A percentile compares a stretch with the other conserved stretches of the same genome.
Evolutionary conservation across 2,797 vertebrate genomes (phyloP).

Genomic region (Sebastes oblongus): DNA sequence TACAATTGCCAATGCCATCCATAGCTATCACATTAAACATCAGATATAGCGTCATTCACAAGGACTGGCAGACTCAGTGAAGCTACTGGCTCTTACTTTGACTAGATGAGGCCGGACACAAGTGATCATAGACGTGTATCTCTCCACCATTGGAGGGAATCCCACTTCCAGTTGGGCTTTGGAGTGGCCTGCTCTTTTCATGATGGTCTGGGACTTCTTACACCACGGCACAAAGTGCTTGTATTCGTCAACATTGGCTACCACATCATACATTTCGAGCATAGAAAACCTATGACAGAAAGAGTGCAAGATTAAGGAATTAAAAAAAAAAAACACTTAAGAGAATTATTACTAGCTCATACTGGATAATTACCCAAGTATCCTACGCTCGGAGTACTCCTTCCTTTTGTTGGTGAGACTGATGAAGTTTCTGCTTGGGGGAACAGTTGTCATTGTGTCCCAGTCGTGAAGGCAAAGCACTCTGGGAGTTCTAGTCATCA

Average conservation of each 20-base stretch:
- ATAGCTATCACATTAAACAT: background rate
- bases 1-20: background rate
- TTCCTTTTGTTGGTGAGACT: constrained; percentile 93
- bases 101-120: constrained; percentile 93
- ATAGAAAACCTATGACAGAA: constrained; percentile 88
- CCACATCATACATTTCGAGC: constrained; percentile 96
- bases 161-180: constrained; percentile 95
- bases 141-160: constrained; percentile 91
- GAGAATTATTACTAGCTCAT: background rate
- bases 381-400: constrained; percentile 94
- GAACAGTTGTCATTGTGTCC: constrained; percentile 68
- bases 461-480: constrained; percentile 66
- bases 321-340: background rate
- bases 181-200: constrained; percentile 87
- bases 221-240: constrained; percentile 96
- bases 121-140: constrained; percentile 94
- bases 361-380: constrained; percentile 86
- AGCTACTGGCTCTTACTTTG: constrained; percentile 83
- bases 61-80: background rate
- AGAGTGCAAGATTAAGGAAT: background rate
- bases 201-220: constrained; percentile 90
- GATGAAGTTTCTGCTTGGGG: constrained; percentile 87
- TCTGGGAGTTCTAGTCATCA: constrained; percentile 83
- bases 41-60: background rate
- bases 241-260: constrained; percentile 95